These are phyloP conservation scores for Acrocephalus arundinaceus DNA, from an alignment of 2,113 vertebrate genomes.

Conservation along the genomic window DNA sequence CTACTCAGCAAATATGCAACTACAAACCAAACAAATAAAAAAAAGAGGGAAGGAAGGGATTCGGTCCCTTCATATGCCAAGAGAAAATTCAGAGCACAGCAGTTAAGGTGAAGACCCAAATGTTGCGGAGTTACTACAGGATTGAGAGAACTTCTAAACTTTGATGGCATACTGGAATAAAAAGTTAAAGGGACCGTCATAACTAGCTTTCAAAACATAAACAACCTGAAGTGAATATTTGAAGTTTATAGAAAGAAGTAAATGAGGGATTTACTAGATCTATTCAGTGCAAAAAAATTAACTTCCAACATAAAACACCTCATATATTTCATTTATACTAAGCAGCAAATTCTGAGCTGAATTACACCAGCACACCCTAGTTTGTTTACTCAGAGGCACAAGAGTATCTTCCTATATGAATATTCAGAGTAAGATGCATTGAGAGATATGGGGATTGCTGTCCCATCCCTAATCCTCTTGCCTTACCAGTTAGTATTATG, in stretches of 20 bases:
- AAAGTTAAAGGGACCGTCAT: neutral
- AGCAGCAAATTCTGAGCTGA: neutral
- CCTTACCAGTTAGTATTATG: neutral
- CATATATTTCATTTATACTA: neutral
- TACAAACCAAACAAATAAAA: neutral
- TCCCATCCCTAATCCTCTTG: neutral
- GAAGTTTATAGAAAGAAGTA: neutral
- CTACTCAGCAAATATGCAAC: neutral
- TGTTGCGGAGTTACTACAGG: neutral
- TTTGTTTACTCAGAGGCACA: neutral
- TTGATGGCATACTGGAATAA: neutral
- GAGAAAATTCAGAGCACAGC: neutral
- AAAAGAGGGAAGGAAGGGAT: neutral
- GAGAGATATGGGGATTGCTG: neutral
- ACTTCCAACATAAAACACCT: constrained; percentile 24
- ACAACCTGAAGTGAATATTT: neutral
- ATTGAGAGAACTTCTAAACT: neutral
- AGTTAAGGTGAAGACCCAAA: neutral
- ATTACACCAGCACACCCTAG: neutral
- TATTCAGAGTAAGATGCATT: neutral
- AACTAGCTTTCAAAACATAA: neutral
- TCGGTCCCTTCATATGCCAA: neutral
- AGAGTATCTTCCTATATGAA: neutral
- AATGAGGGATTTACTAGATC: neutral
- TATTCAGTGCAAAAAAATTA: neutral